Percentiles rank a stretch among this genome's conserved stretches.
These are phyloP conservation scores for Pterocles gutturalis DNA, from an alignment of 2,113 vertebrate genomes.

Conservation along the genomic window DNA sequence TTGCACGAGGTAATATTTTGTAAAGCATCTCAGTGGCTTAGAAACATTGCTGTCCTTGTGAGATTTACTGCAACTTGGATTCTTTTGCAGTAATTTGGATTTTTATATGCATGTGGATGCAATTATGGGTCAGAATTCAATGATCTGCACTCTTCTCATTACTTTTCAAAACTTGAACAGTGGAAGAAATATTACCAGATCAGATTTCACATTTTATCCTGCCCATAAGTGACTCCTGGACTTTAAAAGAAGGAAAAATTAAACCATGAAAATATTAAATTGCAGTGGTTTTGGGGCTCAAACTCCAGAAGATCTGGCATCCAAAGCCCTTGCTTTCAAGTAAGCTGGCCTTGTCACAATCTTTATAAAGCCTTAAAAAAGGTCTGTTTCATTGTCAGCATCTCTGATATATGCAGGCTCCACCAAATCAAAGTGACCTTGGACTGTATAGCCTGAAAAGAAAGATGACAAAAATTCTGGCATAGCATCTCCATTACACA, in stretches of 20 bases:
- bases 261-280: neutral
- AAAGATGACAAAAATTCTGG: neutral
- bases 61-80: neutral
- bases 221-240: neutral
- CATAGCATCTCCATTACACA: neutral
- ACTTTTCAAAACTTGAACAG: neutral
- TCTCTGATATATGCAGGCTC: conserved; percentile 53
- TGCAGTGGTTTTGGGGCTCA: neutral
- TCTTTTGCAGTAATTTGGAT: neutral
- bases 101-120: neutral
- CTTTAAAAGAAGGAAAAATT: neutral
- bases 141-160: neutral
- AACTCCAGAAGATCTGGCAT: neutral
- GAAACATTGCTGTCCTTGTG: neutral
- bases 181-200: neutral
- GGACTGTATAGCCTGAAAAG: neutral
- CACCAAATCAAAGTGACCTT: conserved; percentile 7
- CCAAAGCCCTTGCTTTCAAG: neutral
- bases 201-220: neutral
- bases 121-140: neutral
- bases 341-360: neutral
- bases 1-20: conserved; percentile 37
- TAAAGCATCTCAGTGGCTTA: conserved; percentile 33
- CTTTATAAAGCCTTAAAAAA: neutral
- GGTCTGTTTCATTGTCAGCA: neutral